Percentiles rank a stretch among this genome's conserved stretches.
Evolutionary conservation across 92 coral and sea anemone genomes (phyloP).

Genomic region (Desmophyllum pertusum): DNA sequence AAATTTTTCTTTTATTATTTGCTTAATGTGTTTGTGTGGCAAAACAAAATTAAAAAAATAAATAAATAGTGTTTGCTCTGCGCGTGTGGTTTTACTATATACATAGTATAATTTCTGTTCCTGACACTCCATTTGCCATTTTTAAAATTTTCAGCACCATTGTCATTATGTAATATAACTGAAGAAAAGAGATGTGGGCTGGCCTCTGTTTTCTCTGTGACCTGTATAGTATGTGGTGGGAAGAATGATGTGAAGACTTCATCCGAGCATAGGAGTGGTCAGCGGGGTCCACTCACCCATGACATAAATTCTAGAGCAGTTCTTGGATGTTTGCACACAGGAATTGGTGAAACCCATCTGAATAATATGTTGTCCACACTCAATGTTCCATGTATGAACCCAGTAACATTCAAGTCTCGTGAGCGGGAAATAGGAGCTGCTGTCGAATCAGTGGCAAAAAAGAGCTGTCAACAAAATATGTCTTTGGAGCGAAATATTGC

Average conservation of each 20-base stretch:
- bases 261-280: slow-evolving; percentile 54
- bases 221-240: slow-evolving; percentile 56
- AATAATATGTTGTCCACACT: slow-evolving; percentile 54
- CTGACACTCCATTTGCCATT: no score
- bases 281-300: slow-evolving; percentile 62
- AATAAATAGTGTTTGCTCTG: no score
- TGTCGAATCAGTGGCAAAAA: slow-evolving; percentile 48
- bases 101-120: no score
- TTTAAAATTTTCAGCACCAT: not conserved
- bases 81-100: no score
- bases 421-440: slow-evolving; percentile 68
- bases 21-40: no score
- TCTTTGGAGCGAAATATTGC: slow-evolving; percentile 37
- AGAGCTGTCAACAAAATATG: slow-evolving; percentile 45
- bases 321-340: slow-evolving; percentile 69
- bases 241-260: slow-evolving; percentile 62
- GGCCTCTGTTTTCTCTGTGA: slow-evolving; percentile 57
- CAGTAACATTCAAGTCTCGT: slow-evolving; percentile 53
- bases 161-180: slow-evolving; percentile 14
- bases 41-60: no score
- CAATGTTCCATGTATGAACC: slow-evolving; percentile 56
- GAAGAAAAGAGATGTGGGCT: slow-evolving; percentile 50
- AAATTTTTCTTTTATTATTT: no score
- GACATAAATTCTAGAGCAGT: slow-evolving; percentile 67
- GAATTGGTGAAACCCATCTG: slow-evolving; percentile 69